Evolutionary conservation across 2,888 invertebrate genomes (phyloP).

Genomic region (Protodeltote pygarga): DNA sequence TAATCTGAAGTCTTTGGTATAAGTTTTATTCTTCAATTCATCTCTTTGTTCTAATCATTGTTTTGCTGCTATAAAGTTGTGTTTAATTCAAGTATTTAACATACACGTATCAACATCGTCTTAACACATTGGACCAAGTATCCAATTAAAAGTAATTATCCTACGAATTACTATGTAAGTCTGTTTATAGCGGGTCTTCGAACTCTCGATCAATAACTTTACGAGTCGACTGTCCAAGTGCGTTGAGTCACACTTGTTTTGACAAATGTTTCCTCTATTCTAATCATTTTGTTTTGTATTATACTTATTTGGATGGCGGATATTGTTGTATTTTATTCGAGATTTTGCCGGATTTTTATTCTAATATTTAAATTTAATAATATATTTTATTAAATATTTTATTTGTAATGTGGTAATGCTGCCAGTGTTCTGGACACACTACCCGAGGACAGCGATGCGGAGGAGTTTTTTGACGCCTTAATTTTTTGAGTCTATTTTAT

Average conservation of each 20-base stretch:
- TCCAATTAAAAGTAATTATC: conserved; percentile 46
- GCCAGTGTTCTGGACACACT: no score
- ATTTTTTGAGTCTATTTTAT: no score
- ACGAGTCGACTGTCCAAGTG: conserved; percentile 39
- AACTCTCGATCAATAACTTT: conserved; percentile 45
- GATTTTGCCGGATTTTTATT: no score
- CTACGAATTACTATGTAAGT: conserved; percentile 31
- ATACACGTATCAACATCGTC: not conserved
- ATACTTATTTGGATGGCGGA: conserved; percentile 2
- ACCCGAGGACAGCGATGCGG: no score
- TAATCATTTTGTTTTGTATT: conserved; percentile 21
- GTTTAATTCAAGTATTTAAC: not conserved
- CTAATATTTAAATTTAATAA: no score
- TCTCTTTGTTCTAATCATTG: no score
- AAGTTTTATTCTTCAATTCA: no score
- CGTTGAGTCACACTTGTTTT: conserved; percentile 45
- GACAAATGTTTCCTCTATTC: conserved; percentile 34
- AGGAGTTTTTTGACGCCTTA: no score
- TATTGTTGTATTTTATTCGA: conserved; percentile 30
- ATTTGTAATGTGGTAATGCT: no score
- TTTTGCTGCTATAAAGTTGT: no score
- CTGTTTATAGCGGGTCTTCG: conserved; percentile 42
- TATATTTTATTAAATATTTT: no score
- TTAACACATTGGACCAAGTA: conserved; percentile 3
- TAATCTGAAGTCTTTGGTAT: no score